These are phyloP conservation scores for Cantharis rufa DNA, from an alignment of 2,888 invertebrate species.

Conservation along the genomic window DNA sequence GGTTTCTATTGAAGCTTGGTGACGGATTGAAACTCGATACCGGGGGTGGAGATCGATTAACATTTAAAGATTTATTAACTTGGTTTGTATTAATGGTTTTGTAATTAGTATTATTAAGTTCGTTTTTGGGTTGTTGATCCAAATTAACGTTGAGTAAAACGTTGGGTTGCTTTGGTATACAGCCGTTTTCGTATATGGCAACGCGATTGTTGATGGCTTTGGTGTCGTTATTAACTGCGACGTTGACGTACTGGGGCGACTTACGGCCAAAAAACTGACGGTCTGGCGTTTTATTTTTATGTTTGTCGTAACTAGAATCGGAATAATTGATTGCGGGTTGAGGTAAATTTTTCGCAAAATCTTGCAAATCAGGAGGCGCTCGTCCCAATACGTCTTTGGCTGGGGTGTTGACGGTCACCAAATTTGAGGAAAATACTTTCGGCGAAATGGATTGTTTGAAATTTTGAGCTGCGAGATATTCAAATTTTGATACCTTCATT, in stretches of 20 bases:
- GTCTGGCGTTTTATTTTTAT: constrained; percentile 49
- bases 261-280: constrained; percentile 49
- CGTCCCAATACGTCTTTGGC: constrained; percentile 78
- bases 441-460: constrained; percentile 67
- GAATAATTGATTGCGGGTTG: constrained; percentile 58
- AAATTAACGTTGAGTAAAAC: constrained; percentile 42
- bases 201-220: constrained; percentile 55
- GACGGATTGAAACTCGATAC: neutral
- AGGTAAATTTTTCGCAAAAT: constrained; percentile 64
- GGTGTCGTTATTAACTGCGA: constrained; percentile 49
- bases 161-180: constrained; percentile 48
- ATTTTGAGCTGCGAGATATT: constrained; percentile 71
- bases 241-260: constrained; percentile 52
- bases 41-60: constrained; percentile 44
- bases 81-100: constrained; percentile 34
- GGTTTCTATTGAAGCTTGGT: constrained; percentile 50
- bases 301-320: constrained; percentile 51
- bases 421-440: constrained; percentile 80
- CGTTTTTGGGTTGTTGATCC: constrained; percentile 46
- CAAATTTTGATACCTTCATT: constrained; percentile 80
- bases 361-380: constrained; percentile 62
- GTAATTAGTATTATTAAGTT: constrained; percentile 50
- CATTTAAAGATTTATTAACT: constrained; percentile 47
- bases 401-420: constrained; percentile 78
- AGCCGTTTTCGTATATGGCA: constrained; percentile 52